Percentiles rank a stretch among this genome's conserved stretches.
These are phyloP conservation scores for Coenobita brevimanus DNA, from an alignment of 1,140 invertebrate species.

Conservation along the genomic window DNA sequence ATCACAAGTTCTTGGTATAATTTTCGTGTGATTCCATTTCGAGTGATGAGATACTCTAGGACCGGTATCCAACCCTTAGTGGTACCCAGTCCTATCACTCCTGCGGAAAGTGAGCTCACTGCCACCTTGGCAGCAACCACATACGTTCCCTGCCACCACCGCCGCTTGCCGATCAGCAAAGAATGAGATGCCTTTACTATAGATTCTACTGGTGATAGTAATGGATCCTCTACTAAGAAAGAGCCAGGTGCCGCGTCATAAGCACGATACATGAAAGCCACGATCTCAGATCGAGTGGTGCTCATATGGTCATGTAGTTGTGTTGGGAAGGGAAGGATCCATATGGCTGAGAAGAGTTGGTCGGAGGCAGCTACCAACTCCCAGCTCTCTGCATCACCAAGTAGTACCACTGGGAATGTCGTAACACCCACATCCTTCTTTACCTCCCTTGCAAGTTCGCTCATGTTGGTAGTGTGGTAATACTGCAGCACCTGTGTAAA, in stretches of 20 bases:
- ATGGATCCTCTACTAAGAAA: constrained; percentile 18
- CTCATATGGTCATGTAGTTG: constrained; percentile 12
- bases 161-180: constrained; percentile 22
- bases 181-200: constrained; percentile 6
- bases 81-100: constrained; percentile 25
- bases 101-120: not conserved
- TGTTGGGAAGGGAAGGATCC: constrained; percentile 50
- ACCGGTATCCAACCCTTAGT: constrained; percentile 29
- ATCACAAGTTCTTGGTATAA: constrained; percentile 37
- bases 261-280: constrained; percentile 38
- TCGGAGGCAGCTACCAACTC: not conserved
- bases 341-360: constrained; percentile 13
- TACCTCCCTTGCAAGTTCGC: not conserved
- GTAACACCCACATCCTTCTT: not conserved
- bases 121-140: constrained; percentile 29
- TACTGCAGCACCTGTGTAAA: constrained; percentile 51
- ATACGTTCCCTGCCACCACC: constrained; percentile 28
- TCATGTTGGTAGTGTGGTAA: constrained; percentile 23
- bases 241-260: constrained; percentile 10
- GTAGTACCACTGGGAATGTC: constrained; percentile 11
- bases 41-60: constrained; percentile 30
- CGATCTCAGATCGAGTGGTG: constrained; percentile 24
- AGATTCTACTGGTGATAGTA: constrained; percentile 27
- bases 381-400: constrained; percentile 34
- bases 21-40: not conserved